phyloP scores from a whole-genome alignment of 2,113 vertebrate species.

The Phrynocephalus versicolor region DNA sequence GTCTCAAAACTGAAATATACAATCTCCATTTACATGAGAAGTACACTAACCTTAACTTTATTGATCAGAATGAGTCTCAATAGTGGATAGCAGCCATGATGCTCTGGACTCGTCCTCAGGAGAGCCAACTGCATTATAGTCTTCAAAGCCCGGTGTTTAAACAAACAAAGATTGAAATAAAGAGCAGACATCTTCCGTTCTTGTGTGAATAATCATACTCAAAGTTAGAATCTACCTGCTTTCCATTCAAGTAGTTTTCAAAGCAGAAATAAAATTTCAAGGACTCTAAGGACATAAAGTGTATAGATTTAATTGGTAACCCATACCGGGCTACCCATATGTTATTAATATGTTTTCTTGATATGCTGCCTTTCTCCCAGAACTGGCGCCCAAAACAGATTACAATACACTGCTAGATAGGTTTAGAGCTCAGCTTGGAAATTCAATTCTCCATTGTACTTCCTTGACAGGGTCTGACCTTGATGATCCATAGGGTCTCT shows the following conservation, averaged over 20 bases:
- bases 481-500: too few species aligned
- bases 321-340: too few species aligned
- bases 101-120: neutral
- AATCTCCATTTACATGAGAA: conserved; percentile 36
- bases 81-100: neutral
- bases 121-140: neutral
- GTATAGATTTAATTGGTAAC: too few species aligned
- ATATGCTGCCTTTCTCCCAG: too few species aligned
- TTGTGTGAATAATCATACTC: neutral
- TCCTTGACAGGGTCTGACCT: too few species aligned
- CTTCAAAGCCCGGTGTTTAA: accelerated
- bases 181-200: neutral
- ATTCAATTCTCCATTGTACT: too few species aligned
- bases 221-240: neutral
- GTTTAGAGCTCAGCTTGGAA: too few species aligned
- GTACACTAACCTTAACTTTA: neutral
- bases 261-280: neutral
- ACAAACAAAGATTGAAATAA: neutral
- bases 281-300: neutral
- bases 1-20: conserved; percentile 45
- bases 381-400: too few species aligned
- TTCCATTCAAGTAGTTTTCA: neutral
- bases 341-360: too few species aligned
- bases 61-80: accelerated
- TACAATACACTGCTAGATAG: too few species aligned